Evolutionary conservation across 2,888 invertebrate genomes (phyloP), one percentile per base, ranked within the genome.

Genomic region (Galeopsomyia nigrocyanea): DNA sequence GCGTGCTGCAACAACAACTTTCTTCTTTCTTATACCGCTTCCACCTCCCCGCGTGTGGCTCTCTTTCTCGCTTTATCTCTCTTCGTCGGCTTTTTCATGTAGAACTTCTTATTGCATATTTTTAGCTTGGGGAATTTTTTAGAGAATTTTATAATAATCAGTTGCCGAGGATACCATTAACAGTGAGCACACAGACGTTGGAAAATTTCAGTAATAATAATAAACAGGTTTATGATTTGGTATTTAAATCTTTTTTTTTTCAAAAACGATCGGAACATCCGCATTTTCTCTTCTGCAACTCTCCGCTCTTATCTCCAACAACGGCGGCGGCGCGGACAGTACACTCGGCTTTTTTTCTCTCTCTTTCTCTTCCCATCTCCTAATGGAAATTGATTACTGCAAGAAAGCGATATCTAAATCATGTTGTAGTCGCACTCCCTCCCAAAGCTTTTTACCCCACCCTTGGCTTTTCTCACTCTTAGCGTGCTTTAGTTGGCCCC

Each of bases 371-470:
- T 26, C 26, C 39, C 39, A 31, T 57, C 60, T 61, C 78, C 79
- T 83, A 83, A 83, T 83, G 83, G 79, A 81, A 84, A 83, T 84
- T 83, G 82, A 84, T 84, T 84, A 82, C 82, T 79, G 61, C 77
- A 78, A 81, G 80, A 79, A 82, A 79, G 78, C 81, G 81, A 82
- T 82, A 82, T 82, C 82, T 84, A 82, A 83, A 83, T 83, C 81
- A 82, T 82, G 81, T 78, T 76, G 76, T 76, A 78, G 78, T 77
- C 78, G 78, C 78, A 57, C 71, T 61, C 64, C 61, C 22, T 79
- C 75, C 76, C 26, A 26, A 76, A 76, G 19, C 74, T 76, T 66
- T 70, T 66, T 64, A 67, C 75, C 50, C n/a, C n/a, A n/a, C n/a
- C 68, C 55, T 61, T 66, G n/a, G 17, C 49, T 71, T 73, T 70